These are phyloP conservation scores for Conomelus anceps DNA, from an alignment of 2,888 invertebrate species.

Conservation along the genomic window DNA sequence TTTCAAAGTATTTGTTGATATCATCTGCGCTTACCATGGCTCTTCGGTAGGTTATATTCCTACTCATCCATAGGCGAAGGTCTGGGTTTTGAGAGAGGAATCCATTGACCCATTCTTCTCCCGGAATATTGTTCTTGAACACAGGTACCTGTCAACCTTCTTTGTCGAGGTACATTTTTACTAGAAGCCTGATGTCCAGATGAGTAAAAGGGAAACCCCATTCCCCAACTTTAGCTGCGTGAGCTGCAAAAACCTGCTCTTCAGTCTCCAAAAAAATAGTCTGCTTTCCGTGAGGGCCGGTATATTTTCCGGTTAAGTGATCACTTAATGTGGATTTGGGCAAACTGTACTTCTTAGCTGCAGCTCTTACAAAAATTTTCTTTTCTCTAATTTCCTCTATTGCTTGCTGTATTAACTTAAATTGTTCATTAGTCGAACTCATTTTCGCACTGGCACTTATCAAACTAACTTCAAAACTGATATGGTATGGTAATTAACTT, in stretches of 20 bases:
- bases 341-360: background rate
- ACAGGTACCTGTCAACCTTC: background rate
- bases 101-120: background rate
- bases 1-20: background rate
- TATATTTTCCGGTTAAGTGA: background rate
- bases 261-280: background rate
- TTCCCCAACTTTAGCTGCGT: background rate
- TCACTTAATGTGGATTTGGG: background rate
- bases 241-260: background rate
- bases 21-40: background rate
- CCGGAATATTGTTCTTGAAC: background rate
- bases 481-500: too few species aligned
- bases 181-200: background rate
- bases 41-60: background rate
- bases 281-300: background rate
- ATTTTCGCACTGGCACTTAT: too few species aligned
- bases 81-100: background rate
- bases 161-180: background rate
- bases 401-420: too few species aligned
- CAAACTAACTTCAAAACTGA: too few species aligned
- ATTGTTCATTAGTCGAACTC: too few species aligned
- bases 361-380: background rate
- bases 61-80: background rate
- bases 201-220: background rate
- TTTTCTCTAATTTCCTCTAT: background rate